A percentile compares a stretch with the other conserved stretches of the same genome.
Evolutionary conservation across 2,888 invertebrate genomes (phyloP).

Genomic region (Trichopria drosophilae): DNA sequence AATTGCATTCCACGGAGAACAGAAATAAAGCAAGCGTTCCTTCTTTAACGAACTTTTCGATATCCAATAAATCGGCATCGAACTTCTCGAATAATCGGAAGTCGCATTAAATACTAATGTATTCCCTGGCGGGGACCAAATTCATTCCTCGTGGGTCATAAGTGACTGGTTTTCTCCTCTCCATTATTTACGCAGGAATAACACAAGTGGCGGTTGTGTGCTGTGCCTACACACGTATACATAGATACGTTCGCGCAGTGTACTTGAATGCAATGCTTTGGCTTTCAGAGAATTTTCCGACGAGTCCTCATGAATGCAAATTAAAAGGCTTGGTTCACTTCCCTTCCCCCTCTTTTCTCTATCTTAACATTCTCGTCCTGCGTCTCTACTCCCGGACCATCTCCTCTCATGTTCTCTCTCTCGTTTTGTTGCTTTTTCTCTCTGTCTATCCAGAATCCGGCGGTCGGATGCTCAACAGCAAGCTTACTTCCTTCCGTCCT

Average conservation of each 20-base stretch:
- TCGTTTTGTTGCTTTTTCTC: too few relatives aligned
- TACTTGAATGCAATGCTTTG: conserved; percentile 49
- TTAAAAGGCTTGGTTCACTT: conserved; percentile 49
- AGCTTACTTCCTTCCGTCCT: too few relatives aligned
- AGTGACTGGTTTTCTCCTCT: background rate
- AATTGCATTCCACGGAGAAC: too few relatives aligned
- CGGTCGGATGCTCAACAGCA: too few relatives aligned
- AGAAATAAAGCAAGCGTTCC: too few relatives aligned
- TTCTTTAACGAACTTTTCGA: conserved; percentile 1
- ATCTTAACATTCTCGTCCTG: conserved; percentile 3
- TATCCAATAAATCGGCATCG: conserved; percentile 38
- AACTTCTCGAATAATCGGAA: conserved; percentile 43
- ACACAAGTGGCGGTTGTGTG: conserved; percentile 14
- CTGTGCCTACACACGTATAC: too few relatives aligned
- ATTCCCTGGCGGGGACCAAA: too few relatives aligned
- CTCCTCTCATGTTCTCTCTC: conserved; percentile 17
- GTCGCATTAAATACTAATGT: too few relatives aligned
- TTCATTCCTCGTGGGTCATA: too few relatives aligned
- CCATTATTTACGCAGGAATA: conserved; percentile 12
- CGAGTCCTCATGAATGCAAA: conserved; percentile 56
- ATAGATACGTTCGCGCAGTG: conserved; percentile 43
- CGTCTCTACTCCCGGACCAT: conserved; percentile 26
- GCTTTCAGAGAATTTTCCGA: conserved; percentile 47
- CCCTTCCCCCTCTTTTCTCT: conserved; percentile 19
- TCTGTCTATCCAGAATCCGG: too few relatives aligned